These are phyloP conservation scores for Asobara japonica DNA, from an alignment of 1,140 invertebrate genomes.

Conservation along the genomic window DNA sequence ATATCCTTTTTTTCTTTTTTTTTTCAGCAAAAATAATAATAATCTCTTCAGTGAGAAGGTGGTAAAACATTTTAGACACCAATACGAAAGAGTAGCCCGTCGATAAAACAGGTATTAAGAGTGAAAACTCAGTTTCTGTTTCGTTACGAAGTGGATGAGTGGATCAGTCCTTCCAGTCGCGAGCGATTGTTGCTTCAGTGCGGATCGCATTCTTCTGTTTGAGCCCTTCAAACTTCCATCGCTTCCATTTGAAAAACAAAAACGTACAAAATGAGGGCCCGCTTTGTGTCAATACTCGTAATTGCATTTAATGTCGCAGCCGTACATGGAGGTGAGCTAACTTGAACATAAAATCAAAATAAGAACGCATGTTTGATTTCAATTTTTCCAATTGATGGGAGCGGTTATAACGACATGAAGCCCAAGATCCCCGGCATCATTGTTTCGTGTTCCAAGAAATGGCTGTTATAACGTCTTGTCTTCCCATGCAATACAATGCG, in stretches of 20 bases:
- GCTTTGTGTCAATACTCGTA: background rate
- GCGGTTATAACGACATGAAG: background rate
- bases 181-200: background rate
- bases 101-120: background rate
- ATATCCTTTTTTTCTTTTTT: no score
- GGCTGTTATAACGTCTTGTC: background rate
- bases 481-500: background rate
- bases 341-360: background rate
- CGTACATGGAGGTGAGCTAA: constrained; percentile 6
- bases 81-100: no score
- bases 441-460: background rate
- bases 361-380: background rate
- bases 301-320: constrained; percentile 2
- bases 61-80: no score
- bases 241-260: background rate
- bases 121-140: background rate
- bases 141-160: background rate
- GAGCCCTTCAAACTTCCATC: background rate
- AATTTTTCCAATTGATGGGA: background rate
- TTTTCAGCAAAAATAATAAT: no score
- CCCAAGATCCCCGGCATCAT: background rate
- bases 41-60: no score
- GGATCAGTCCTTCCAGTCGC: no score
- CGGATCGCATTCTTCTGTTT: background rate
- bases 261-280: background rate